Base-by-base conservation (phyloP, 2,797 vertebrate species). In the Melanotaenia boesemani region DNA sequence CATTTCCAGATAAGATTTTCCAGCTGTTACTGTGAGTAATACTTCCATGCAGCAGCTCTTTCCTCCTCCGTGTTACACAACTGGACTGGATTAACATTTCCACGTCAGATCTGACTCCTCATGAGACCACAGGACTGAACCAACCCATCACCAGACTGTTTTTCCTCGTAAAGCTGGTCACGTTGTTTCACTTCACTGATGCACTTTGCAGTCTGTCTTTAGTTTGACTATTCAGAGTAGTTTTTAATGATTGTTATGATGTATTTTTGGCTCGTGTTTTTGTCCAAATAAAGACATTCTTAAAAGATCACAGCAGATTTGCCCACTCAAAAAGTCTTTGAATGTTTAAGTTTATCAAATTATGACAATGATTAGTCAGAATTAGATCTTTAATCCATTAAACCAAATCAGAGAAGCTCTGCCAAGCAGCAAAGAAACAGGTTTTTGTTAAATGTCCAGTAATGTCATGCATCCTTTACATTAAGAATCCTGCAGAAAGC, bases 201-300 rank as follows among this genome's bases (percentile, higher is more conserved):
- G 91, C 92, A 93, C 92, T 94, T 93, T 94, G 54, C 62, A 55
- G 74, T 82, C 75, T 76, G 71, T 90, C 46, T 48, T 77, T 70
- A 12, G 66, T 81, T 81, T 80, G 77, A 66, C 71, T 79, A 82
- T 69, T 65, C 66, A 60, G 65, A 72, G 65, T 71, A 50, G 64
- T 85, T 80, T 79, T 85, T 79, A 73, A 82, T 79, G 85, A 65
- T 86, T 87, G 86, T 86, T 78, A 44, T 84, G 46, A 58, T 74
- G 50, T 70, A 41, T 65, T 70, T 44, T 62, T 63, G 20, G 16
- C 28, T 63, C 18, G 36, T 61, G 36, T 39, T 75, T 75, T 82
- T 85, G 88, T 89, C 79, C 85, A 74, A 94, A 92, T 93, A 95
- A 95, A 92, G 58, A n/a, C 16, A 26, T 55, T 55, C 24, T 55